These are phyloP conservation scores for Pogonocherus hispidulus DNA, from an alignment of 2,888 invertebrate species.

Conservation along the genomic window DNA sequence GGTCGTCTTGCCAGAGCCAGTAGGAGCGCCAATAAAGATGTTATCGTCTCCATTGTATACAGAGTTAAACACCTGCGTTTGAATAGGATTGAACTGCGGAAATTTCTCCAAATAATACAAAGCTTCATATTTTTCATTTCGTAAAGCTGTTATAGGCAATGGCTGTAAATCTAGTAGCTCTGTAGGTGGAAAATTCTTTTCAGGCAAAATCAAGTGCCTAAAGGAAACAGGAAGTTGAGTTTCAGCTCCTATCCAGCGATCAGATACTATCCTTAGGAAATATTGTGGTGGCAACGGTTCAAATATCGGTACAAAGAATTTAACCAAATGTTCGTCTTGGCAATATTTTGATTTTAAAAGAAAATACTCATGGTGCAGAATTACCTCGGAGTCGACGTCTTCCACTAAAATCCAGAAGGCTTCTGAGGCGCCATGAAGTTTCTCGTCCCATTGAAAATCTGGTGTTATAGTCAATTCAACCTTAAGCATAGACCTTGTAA, in stretches of 20 bases:
- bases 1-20: conserved; percentile 93
- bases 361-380: conserved; percentile 95
- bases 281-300: conserved; percentile 99
- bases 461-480: conserved; percentile 98
- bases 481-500: conserved; percentile 91
- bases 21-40: conserved; percentile 94
- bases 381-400: conserved; percentile 89
- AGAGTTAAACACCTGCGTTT: conserved; percentile 96
- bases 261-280: conserved; percentile 91
- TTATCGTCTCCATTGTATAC: conserved; percentile 99
- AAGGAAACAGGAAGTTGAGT: conserved; percentile 93
- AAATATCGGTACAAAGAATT: conserved; percentile 98
- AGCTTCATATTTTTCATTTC: conserved; percentile 88
- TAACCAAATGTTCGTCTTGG: conserved; percentile 94
- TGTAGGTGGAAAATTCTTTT: conserved; percentile 98
- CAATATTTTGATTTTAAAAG: conserved; percentile 95
- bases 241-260: conserved; percentile 95
- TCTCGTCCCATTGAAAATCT: conserved; percentile 99
- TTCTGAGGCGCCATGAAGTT: conserved; percentile 85
- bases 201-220: conserved; percentile 95
- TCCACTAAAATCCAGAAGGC: conserved; percentile 92
- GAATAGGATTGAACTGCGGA: conserved; percentile 97
- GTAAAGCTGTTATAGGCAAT: conserved; percentile 91
- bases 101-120: conserved; percentile 90
- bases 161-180: conserved; percentile 97